Base-by-base conservation (phyloP, 2,113 vertebrate genomes). In the Himantopus leucocephalus region DNA sequence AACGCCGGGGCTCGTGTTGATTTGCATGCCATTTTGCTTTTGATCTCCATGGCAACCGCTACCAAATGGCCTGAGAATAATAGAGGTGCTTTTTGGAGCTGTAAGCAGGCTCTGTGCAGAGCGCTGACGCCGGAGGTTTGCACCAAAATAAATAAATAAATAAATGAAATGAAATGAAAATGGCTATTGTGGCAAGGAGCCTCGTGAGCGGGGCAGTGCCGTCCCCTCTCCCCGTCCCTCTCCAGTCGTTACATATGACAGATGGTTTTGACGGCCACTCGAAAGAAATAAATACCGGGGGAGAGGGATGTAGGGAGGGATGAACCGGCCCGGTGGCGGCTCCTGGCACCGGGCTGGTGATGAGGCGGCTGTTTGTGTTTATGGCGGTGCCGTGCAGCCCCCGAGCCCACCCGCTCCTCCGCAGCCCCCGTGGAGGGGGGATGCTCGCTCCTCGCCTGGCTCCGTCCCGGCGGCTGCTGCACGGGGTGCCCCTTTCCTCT, bases 11-110 rank as follows among this genome's bases (percentile, higher is more conserved):
- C 97, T 95, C 59, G 45, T 97, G 97, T 98, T 97, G 98, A 98
- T 98, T 98, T 98, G 98, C 98, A 98, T 98, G 98, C 96, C 97
- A 95, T 96, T 98, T 98, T 98, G 98, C 98, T 97, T 98, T 97
- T 97, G 96, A 98, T 98, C 96, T 96, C 98, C 98, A 98, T 98
- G 92, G 98, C 97, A 98, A 98, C 98, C 45, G 35, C 95, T 94
- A 97, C 97, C 97, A 98, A 98, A 97, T 97, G 97, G 98, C 97
- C 97, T 96, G 96, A 94, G 97, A 98, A 98, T 96, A 98, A 97
- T 92, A 94, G 97, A 96, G 96, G 95, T 95, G 94, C 91, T 97
- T 90, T 79, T 84, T 92, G 96, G 96, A 94, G 94, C 94, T 73
- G 89, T 58, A 72, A 95, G 95, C 87, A 93, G 96, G 55, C 96